Conservation (phyloP, 2,888 invertebrate genomes). For the Trissolcus japonicus region DNA sequence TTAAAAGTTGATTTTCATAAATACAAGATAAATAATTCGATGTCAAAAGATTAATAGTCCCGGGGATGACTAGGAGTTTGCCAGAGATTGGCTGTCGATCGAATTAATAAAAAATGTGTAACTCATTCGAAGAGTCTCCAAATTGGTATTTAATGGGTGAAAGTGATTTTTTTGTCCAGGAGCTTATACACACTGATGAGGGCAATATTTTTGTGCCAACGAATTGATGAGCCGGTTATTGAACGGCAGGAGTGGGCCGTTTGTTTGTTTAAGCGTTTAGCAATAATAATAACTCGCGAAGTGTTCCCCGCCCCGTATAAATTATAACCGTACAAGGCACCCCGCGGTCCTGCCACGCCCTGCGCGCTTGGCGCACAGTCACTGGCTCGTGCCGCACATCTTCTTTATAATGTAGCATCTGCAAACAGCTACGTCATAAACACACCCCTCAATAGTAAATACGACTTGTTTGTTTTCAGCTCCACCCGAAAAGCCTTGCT, state of each 20-base stretch:
- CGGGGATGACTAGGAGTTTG: neutral
- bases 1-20: neutral
- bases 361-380: conserved; percentile 61
- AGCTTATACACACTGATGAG: conserved; percentile 23
- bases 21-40: too few species aligned
- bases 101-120: conserved; percentile 22
- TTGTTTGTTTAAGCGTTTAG: conserved; percentile 73
- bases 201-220: conserved; percentile 53
- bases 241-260: conserved; percentile 71
- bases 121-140: conserved; percentile 6
- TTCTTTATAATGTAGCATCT: conserved; percentile 71
- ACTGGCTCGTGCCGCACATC: conserved; percentile 66
- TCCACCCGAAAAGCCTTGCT: conserved; percentile 48
- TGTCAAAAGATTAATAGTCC: too few species aligned
- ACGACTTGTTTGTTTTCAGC: conserved; percentile 57
- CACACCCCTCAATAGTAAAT: conserved; percentile 67
- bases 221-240: conserved; percentile 69
- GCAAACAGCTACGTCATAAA: conserved; percentile 72
- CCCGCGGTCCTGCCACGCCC: conserved; percentile 74
- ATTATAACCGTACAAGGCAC: conserved; percentile 72
- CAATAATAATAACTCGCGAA: conserved; percentile 72
- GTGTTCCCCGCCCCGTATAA: conserved; percentile 67
- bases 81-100: neutral
- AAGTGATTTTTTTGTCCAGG: conserved; percentile 31
- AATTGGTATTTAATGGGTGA: conserved; percentile 40